These are phyloP conservation scores for Tiliqua scincoides DNA, from an alignment of 2,113 vertebrate genomes.

Conservation along the genomic window DNA sequence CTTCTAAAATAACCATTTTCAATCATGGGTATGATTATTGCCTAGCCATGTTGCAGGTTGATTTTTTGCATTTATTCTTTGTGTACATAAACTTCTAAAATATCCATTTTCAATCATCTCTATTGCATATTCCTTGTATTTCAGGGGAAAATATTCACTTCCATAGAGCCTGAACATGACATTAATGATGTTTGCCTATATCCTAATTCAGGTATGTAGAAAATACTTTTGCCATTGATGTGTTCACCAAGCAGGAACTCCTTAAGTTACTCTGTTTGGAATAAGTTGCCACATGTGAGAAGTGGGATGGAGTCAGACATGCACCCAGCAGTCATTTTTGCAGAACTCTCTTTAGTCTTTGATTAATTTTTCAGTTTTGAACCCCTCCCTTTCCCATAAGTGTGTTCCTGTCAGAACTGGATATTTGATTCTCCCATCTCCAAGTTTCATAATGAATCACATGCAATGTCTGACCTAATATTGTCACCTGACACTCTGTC, in stretches of 20 bases:
- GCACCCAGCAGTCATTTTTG: not conserved
- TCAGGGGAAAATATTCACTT: conserved; percentile 94
- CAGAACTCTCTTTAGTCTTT: not conserved
- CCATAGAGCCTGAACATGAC: conserved; percentile 88
- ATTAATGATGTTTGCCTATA: conserved; percentile 95
- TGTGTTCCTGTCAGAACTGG: not conserved
- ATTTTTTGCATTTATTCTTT: not conserved
- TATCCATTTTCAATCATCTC: conserved; percentile 10
- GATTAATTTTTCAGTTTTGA: not conserved
- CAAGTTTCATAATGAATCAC: not conserved
- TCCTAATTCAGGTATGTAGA: conserved; percentile 86
- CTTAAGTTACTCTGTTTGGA: not conserved
- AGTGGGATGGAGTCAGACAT: not conserved
- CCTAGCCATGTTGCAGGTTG: not conserved
- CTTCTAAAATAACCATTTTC: not conserved
- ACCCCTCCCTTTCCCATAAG: not conserved
- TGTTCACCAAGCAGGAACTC: not conserved
- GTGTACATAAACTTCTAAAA: not conserved
- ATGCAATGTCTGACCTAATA: not conserved
- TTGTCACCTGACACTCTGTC: not conserved
- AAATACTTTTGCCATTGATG: not conserved
- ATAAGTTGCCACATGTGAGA: not conserved
- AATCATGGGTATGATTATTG: not conserved
- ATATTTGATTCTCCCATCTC: not conserved
- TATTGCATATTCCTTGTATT: conserved; percentile 52